phyloP scores from a whole-genome alignment of 2,113 vertebrate genomes.

The Tetraodon nigroviridis region DNA sequence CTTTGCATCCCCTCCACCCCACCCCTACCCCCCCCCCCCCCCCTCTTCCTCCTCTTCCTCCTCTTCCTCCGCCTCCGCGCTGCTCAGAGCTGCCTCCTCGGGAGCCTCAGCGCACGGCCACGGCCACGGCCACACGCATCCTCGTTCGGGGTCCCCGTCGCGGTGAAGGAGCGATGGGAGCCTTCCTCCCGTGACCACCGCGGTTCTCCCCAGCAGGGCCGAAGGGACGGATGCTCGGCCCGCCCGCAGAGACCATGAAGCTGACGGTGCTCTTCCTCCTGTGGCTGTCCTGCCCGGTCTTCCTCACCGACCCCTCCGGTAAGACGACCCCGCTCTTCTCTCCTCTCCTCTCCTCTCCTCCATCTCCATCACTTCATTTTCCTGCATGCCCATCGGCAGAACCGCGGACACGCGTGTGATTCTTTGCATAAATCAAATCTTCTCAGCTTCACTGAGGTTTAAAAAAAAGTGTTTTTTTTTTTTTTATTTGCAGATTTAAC shows the following conservation, averaged over 20 bases:
- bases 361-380: background rate
- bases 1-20: background rate
- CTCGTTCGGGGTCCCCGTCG: conserved; percentile 1
- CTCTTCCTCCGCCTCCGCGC: background rate
- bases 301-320: conserved; percentile 40
- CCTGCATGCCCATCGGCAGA: background rate
- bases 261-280: conserved; percentile 38
- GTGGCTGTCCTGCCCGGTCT: conserved; percentile 27
- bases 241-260: conserved; percentile 51
- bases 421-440: conserved; percentile 1
- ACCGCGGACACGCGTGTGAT: background rate
- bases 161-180: conserved; percentile 8
- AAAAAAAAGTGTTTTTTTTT: too few species aligned
- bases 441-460: too few species aligned
- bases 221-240: too few species aligned
- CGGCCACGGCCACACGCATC: conserved; percentile 26
- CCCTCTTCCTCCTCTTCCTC: background rate
- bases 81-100: conserved; percentile 23
- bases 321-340: conserved; percentile 31
- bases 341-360: too few species aligned
- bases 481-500: too few species aligned
- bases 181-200: background rate
- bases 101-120: conserved; percentile 14
- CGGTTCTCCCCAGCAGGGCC: background rate
- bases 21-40: background rate